Conservation (phyloP, 2,888 invertebrate genomes). For the Philopedon plagiatum region DNA sequence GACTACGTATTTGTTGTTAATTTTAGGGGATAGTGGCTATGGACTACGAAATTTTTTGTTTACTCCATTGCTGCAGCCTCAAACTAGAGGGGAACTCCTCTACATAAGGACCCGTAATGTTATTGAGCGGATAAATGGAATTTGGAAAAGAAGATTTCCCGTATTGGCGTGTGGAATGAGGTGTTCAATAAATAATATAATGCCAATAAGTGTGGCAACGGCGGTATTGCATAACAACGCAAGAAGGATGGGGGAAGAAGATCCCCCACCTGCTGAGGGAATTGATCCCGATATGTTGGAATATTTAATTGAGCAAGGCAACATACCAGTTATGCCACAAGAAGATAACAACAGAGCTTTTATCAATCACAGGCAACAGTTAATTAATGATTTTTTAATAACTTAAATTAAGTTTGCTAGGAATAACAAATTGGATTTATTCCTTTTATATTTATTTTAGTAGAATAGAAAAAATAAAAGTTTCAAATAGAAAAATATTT, state of each 20-base stretch:
- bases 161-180: conserved; percentile 10
- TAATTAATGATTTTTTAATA: no score
- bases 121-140: background rate
- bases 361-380: no score
- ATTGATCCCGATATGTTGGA: conserved; percentile 1
- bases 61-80: no score
- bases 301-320: conserved; percentile 7
- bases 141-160: conserved; percentile 7
- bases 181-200: background rate
- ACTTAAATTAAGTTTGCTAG: no score
- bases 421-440: no score
- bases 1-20: no score
- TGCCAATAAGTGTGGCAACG: conserved; percentile 4
- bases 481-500: no score
- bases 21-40: no score
- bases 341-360: background rate
- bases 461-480: no score
- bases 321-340: background rate
- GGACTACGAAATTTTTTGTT: no score
- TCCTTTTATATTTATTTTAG: no score
- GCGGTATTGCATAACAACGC: conserved; percentile 1
- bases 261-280: background rate
- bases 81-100: no score
- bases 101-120: background rate
- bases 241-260: conserved; percentile 9